These are phyloP conservation scores for Sakesphorus luctuosus DNA, from an alignment of 2,113 vertebrate genomes.

Conservation along the genomic window DNA sequence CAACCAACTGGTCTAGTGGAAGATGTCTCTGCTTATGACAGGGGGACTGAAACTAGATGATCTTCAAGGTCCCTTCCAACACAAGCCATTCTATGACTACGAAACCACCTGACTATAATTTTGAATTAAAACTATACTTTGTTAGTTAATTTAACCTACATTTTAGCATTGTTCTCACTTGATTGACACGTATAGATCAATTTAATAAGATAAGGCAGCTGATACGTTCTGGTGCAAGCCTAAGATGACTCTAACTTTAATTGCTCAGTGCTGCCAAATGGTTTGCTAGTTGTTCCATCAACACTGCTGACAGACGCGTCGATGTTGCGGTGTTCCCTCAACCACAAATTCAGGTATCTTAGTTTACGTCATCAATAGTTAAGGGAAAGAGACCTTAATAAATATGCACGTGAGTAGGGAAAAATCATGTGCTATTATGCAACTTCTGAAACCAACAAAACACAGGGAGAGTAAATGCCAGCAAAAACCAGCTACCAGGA, in stretches of 20 bases:
- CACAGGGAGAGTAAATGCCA: not conserved
- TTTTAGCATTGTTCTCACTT: not conserved
- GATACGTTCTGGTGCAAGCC: not conserved
- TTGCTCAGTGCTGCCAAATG: not conserved
- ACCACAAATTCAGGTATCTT: not conserved
- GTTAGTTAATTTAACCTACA: not conserved
- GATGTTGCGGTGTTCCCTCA: not conserved
- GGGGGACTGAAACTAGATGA: not conserved
- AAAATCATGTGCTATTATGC: not conserved
- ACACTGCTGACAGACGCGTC: not conserved
- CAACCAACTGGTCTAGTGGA: not conserved
- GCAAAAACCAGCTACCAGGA: not conserved
- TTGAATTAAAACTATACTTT: not conserved
- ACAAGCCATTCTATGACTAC: not conserved
- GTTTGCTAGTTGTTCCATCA: not conserved
- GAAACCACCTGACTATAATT: not conserved
- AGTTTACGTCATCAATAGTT: not conserved
- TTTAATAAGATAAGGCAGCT: not conserved
- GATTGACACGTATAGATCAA: not conserved
- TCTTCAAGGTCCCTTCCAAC: not conserved
- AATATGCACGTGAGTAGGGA: not conserved
- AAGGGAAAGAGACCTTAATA: not conserved
- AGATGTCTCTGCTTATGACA: not conserved
- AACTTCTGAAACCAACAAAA: not conserved
- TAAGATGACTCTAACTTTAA: not conserved